These are phyloP conservation scores for Lepidurus apus DNA, from an alignment of 1,140 invertebrate genomes.

Conservation along the genomic window DNA sequence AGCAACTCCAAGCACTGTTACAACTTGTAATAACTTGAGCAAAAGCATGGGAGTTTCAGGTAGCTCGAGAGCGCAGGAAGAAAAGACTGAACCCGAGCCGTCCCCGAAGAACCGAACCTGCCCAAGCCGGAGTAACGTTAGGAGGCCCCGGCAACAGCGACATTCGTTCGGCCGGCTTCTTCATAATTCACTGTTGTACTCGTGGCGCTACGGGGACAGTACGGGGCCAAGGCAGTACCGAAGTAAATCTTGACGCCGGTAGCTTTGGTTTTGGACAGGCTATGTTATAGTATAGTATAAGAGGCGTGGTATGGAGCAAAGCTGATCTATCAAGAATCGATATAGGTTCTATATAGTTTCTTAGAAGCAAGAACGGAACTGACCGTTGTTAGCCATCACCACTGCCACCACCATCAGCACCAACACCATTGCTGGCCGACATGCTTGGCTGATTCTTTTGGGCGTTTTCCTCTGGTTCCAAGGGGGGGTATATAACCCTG, in stretches of 20 bases:
- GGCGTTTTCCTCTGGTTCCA: neutral
- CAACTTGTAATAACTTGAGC: neutral
- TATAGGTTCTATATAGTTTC: neutral
- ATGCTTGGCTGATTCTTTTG: conserved; percentile 18
- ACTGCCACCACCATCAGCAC: conserved; percentile 10
- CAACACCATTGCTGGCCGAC: neutral
- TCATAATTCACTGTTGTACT: no score
- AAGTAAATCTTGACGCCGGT: no score
- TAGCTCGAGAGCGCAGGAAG: no score
- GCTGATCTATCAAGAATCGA: conserved; percentile 1
- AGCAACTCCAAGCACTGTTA: neutral
- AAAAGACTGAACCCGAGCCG: no score
- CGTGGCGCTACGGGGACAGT: no score
- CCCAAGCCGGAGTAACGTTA: no score
- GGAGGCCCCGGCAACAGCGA: no score
- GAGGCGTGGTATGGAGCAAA: neutral
- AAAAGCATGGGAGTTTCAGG: no score
- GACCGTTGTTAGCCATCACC: conserved; percentile 8
- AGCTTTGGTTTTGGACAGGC: neutral
- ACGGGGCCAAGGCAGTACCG: no score
- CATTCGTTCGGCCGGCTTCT: no score
- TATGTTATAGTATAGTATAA: neutral
- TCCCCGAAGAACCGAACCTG: no score
- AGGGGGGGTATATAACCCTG: neutral
- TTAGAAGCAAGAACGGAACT: neutral